Percentiles rank a stretch among this genome's conserved stretches.
phyloP scores from a whole-genome alignment of 2,888 invertebrate species.

The Zele albiditarsus region DNA sequence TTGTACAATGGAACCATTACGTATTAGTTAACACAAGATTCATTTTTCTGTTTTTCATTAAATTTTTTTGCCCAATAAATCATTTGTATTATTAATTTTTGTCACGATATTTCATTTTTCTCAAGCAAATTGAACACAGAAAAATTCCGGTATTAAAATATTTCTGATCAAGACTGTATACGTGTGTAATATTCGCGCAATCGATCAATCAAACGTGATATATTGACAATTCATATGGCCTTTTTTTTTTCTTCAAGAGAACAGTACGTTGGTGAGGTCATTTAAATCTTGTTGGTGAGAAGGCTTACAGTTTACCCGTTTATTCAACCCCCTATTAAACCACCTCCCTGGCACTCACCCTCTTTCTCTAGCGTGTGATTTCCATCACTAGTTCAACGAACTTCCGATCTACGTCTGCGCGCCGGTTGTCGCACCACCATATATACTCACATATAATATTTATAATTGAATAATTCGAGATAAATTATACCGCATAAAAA shows the following conservation, averaged over 20 bases:
- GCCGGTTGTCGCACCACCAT: neutral
- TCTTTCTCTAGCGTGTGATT: constrained; percentile 1
- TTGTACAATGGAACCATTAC: no score
- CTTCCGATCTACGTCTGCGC: constrained; percentile 29
- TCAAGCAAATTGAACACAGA: no score
- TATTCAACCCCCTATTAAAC: constrained; percentile 13
- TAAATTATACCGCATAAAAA: neutral
- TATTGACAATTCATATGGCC: neutral
- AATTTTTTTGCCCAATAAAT: no score
- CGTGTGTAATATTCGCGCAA: neutral
- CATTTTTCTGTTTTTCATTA: no score
- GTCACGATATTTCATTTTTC: no score
- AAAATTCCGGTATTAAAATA: no score
- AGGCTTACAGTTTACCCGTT: constrained; percentile 15
- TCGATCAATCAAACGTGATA: constrained; percentile 32
- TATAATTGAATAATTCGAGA: neutral
- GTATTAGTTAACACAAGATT: no score
- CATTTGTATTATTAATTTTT: no score
- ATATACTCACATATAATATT: neutral
- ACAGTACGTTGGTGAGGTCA: constrained; percentile 11
- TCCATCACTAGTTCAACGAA: constrained; percentile 33
- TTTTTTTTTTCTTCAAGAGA: neutral
- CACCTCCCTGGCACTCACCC: neutral
- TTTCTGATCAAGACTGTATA: no score
- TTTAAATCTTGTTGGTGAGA: neutral